phyloP scores from a whole-genome alignment of 2,113 vertebrate genomes.

The Xiphias gladius region DNA sequence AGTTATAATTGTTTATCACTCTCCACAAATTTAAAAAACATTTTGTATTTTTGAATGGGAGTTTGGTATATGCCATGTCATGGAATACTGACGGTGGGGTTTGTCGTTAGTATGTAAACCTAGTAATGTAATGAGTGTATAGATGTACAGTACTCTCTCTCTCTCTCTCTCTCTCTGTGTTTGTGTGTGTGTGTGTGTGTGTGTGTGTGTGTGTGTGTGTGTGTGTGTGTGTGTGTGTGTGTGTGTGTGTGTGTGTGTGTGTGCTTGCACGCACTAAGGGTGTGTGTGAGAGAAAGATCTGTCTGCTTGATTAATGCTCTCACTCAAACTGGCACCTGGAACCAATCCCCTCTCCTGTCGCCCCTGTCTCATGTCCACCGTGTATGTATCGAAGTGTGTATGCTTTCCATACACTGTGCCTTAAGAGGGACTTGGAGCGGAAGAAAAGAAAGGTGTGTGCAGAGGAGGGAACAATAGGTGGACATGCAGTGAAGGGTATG shows the following conservation, averaged over 20 bases:
- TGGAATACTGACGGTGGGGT: not conserved
- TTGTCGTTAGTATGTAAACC: not conserved
- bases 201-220: too few species aligned
- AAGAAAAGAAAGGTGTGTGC: constrained; percentile 76
- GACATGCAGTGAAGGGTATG: constrained; percentile 66
- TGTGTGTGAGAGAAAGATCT: constrained; percentile 78
- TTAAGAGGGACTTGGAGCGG: constrained; percentile 52
- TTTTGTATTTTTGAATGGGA: constrained; percentile 9
- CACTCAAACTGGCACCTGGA: constrained; percentile 84
- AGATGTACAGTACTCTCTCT: not conserved
- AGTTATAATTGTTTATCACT: constrained; percentile 26
- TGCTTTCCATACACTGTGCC: constrained; percentile 60
- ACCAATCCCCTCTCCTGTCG: constrained; percentile 69
- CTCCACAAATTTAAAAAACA: not conserved
- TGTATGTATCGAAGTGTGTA: constrained; percentile 38
- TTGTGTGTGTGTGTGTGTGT: too few species aligned
- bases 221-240: constrained; percentile 20
- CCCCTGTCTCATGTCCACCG: constrained; percentile 54
- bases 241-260: constrained; percentile 29
- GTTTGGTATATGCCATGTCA: constrained; percentile 15
- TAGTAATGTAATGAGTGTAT: not conserved
- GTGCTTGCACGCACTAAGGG: constrained; percentile 40
- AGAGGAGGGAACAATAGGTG: constrained; percentile 70
- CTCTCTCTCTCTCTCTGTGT: too few species aligned
- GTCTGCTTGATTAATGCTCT: constrained; percentile 84